Conservation (phyloP, 2,888 invertebrate genomes). For the Caradrina clavipalpis region DNA sequence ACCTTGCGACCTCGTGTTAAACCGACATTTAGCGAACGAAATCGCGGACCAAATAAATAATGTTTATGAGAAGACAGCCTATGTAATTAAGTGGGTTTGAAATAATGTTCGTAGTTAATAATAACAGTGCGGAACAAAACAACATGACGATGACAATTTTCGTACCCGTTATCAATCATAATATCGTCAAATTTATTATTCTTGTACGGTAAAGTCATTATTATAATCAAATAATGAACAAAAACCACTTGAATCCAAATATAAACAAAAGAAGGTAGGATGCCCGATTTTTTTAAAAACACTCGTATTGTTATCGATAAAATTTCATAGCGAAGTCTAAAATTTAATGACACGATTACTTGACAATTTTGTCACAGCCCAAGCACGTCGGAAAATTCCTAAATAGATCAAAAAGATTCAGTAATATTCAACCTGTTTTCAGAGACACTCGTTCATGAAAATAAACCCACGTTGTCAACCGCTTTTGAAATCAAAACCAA, state of each 20-base stretch:
- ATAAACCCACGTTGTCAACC: conserved; percentile 17
- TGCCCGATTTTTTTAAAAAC: conserved; percentile 2
- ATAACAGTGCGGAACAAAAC: not conserved
- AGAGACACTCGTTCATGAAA: conserved; percentile 38
- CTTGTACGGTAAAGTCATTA: not conserved
- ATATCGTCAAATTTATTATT: not conserved
- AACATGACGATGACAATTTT: not conserved
- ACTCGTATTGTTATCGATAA: not conserved
- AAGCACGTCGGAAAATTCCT: conserved; percentile 41
- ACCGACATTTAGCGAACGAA: no score
- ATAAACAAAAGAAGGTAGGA: conserved; percentile 24
- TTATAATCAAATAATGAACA: not conserved
- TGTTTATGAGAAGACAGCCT: not conserved
- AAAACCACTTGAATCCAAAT: not conserved
- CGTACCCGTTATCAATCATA: not conserved
- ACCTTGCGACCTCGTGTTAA: no score
- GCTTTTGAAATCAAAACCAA: conserved; percentile 27
- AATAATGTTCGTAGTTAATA: not conserved
- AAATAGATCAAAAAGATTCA: conserved; percentile 42
- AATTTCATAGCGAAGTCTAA: not conserved
- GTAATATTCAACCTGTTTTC: conserved; percentile 57
- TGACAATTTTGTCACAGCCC: conserved; percentile 21
- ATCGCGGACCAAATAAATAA: no score
- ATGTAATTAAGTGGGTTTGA: not conserved
- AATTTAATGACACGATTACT: not conserved